Base-by-base conservation (phyloP, 1,140 invertebrate species). In the Drosophila ironensis region DNA sequence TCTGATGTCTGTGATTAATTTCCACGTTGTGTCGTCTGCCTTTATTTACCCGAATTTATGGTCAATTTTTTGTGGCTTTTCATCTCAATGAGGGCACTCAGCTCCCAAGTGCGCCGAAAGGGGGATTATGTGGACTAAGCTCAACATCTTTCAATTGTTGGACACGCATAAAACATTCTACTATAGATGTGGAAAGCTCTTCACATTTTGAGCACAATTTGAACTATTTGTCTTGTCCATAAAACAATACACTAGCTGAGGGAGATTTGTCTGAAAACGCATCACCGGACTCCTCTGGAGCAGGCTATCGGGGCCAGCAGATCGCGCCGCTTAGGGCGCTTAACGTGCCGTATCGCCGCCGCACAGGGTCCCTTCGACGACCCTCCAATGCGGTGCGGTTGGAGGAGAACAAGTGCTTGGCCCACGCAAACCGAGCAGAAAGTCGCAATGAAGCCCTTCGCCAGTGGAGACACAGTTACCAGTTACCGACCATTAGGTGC, bases 401-500 rank as follows among this genome's bases (percentile, higher is more conserved):
- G n/a, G n/a, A n/a, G n/a, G n/a, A n/a, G n/a, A 53, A 66, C 38
- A 61, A 64, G 44, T 35, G 20, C 22, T n/a, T 22, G 48, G 2
- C 52, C 28, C 40, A 41, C 30, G 22, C 24, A 45, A 33, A 40
- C 48, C 12, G 4, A 44, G 17, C n/a, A 33, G 45, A 54, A 41
- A 9, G 11, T 27, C 9, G n/a, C 25, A 4, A 11, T 3, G 11
- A 44, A 44, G 40, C 50, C 33, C 44, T 63, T n/a, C n/a, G n/a
- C 12, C 22, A 11, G 16, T 16, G 16, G 25, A 53, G 42, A 19
- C 45, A 40, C 38, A 42, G 68, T 82, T 77, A 50, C 40, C 38
- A 42, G 68, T 82, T 77, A 48, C 60, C 60, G 80, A 53, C 50
- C 81, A 87, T 86, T 86, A 80, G 81, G 53, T 86, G 54, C 80